A percentile compares a stretch with the other conserved stretches of the same genome.
Conservation (phyloP, 2,797 vertebrate genomes). For the Aplochiton taeniatus region DNA sequence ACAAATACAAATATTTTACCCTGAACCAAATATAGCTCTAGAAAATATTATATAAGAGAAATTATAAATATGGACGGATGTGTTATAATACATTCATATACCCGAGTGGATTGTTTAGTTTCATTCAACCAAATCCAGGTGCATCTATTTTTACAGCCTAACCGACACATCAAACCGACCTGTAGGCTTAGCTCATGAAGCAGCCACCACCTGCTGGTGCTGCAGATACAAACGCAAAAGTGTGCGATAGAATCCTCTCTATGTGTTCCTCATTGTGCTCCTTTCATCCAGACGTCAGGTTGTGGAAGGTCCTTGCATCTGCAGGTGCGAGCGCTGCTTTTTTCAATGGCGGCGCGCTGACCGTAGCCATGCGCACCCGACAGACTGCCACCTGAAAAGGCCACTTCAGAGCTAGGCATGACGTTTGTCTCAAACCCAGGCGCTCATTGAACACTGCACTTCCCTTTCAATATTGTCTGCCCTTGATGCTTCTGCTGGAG, state of each 20-base stretch:
- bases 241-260: slow-evolving; percentile 7
- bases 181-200: no score
- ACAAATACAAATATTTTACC: background rate
- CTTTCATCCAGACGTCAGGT: slow-evolving; percentile 36
- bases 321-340: slow-evolving; percentile 19
- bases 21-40: no score
- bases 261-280: slow-evolving; percentile 11
- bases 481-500: background rate
- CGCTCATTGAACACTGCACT: slow-evolving; percentile 5
- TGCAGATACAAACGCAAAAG: background rate
- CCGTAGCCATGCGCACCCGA: slow-evolving; percentile 45
- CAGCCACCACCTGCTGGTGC: background rate
- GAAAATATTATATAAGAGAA: no score
- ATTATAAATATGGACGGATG: no score
- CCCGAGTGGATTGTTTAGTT: no score
- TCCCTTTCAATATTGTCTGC: slow-evolving; percentile 3
- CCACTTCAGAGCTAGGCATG: slow-evolving; percentile 22
- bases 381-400: slow-evolving; percentile 30
- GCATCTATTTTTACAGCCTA: no score
- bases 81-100: no score
- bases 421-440: background rate
- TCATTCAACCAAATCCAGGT: no score
- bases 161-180: no score
- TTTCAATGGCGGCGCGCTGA: slow-evolving; percentile 22
- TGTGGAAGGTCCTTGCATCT: slow-evolving; percentile 31